A percentile compares a stretch with the other conserved stretches of the same genome.
phyloP scores from a whole-genome alignment of 2,888 invertebrate species.

The Ceriagrion tenellum region DNA sequence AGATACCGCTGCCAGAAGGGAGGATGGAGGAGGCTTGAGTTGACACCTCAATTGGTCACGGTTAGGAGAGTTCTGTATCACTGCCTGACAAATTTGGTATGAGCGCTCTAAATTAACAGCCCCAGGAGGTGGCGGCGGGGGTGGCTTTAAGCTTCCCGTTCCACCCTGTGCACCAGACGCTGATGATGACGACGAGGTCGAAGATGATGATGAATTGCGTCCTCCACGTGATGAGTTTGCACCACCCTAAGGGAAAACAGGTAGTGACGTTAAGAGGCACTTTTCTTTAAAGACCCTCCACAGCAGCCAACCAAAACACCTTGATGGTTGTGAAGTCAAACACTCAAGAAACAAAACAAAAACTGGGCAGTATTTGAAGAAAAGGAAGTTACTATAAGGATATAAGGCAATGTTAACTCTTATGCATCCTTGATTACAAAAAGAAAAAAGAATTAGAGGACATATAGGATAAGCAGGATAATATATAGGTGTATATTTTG shows the following conservation, averaged over 20 bases:
- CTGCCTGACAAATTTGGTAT: slow-evolving; percentile 91
- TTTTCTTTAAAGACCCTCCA: neutral
- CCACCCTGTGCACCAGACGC: slow-evolving; percentile 19
- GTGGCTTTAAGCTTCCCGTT: slow-evolving; percentile 53
- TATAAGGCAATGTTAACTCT: too few species aligned
- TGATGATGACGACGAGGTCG: slow-evolving; percentile 12
- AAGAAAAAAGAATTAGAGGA: too few species aligned
- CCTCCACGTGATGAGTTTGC: slow-evolving; percentile 41
- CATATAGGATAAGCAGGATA: too few species aligned
- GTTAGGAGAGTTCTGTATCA: slow-evolving; percentile 96
- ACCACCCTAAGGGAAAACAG: slow-evolving; percentile 21
- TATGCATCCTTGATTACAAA: too few species aligned
- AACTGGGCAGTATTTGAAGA: too few species aligned
- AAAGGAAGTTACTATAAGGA: too few species aligned
- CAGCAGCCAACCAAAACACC: neutral
- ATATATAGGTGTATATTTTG: too few species aligned
- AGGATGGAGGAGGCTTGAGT: slow-evolving; percentile 92
- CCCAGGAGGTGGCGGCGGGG: slow-evolving; percentile 88
- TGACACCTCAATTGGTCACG: slow-evolving; percentile 92
- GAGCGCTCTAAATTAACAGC: slow-evolving; percentile 96
- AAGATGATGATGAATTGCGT: slow-evolving; percentile 48
- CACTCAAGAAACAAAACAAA: neutral
- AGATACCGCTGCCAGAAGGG: slow-evolving; percentile 78
- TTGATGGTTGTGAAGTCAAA: neutral
- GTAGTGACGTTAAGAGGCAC: neutral